phyloP scores from a whole-genome alignment of 2,797 vertebrate species.

The Gymnothorax reevesii region DNA sequence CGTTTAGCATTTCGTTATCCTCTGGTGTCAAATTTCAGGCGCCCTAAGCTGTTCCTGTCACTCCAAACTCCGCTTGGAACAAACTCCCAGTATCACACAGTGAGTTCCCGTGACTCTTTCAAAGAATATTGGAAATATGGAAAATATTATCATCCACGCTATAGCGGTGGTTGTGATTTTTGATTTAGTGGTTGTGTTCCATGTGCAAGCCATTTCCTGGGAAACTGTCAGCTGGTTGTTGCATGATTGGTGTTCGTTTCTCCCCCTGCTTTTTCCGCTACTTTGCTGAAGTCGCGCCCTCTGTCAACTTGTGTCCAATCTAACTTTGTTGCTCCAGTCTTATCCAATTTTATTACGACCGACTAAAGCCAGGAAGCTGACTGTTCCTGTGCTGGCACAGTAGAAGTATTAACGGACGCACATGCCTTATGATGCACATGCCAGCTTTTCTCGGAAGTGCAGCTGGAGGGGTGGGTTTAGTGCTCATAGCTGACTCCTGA shows the following conservation, averaged over 20 bases:
- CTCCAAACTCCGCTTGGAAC: neutral
- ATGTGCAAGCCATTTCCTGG: neutral
- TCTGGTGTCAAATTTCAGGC: neutral
- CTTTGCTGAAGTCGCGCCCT: neutral
- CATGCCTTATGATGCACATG: neutral
- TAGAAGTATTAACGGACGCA: neutral
- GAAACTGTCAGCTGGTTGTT: neutral
- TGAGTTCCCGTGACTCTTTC: neutral
- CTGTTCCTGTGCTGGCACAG: neutral
- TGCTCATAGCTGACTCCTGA: neutral
- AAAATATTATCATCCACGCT: too few species aligned
- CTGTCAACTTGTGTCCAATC: too few species aligned
- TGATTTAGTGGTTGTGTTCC: neutral
- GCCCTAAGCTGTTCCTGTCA: neutral
- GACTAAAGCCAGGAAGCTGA: neutral
- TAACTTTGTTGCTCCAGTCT: neutral
- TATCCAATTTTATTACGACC: neutral
- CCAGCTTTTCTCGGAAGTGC: neutral
- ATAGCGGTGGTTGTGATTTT: too few species aligned
- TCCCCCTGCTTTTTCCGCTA: neutral
- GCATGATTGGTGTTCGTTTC: neutral
- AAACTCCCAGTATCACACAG: neutral
- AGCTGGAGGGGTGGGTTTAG: neutral
- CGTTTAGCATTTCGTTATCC: neutral
- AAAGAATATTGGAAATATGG: too few species aligned